A percentile compares a stretch with the other conserved stretches of the same genome.
Conservation (phyloP, 37 sponge, comb jelly and placozoan genomes). For the Bolinopsis microptera region DNA sequence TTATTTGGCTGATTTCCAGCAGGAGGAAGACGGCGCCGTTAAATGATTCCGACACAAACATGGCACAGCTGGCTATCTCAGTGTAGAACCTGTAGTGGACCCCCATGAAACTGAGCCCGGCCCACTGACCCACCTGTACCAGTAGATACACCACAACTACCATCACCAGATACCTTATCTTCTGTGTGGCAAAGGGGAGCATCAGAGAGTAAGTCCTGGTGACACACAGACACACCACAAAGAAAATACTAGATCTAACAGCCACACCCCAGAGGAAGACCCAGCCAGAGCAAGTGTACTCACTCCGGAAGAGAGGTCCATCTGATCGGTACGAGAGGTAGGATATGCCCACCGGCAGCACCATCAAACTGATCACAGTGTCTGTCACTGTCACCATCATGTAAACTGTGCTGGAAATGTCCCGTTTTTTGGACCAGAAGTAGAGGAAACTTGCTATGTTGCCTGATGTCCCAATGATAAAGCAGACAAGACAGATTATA, state of each 20-base stretch:
- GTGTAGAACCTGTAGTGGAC: not conserved
- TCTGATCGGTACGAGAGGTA: not conserved
- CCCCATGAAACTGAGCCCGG: not conserved
- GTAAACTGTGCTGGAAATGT: not conserved
- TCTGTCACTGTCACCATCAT: not conserved
- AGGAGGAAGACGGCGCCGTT: not conserved
- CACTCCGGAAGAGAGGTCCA: not conserved
- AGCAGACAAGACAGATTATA: not conserved
- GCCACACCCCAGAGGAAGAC: not conserved
- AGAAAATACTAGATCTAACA: not conserved
- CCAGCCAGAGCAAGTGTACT: not conserved
- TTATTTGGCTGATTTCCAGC: not conserved
- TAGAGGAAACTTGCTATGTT: not conserved
- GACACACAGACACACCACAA: not conserved
- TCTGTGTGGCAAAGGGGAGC: not conserved
- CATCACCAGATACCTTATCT: not conserved
- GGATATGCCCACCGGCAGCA: not conserved
- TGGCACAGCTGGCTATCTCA: not conserved
- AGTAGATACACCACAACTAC: not conserved
- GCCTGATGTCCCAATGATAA: not conserved
- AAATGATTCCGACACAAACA: not conserved
- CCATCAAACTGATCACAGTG: not conserved
- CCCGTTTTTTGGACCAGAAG: not conserved
- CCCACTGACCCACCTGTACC: not conserved
- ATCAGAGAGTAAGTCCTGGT: not conserved